phyloP scores from a whole-genome alignment of 1,140 invertebrate species.

The Drosophila sp. region DNA sequence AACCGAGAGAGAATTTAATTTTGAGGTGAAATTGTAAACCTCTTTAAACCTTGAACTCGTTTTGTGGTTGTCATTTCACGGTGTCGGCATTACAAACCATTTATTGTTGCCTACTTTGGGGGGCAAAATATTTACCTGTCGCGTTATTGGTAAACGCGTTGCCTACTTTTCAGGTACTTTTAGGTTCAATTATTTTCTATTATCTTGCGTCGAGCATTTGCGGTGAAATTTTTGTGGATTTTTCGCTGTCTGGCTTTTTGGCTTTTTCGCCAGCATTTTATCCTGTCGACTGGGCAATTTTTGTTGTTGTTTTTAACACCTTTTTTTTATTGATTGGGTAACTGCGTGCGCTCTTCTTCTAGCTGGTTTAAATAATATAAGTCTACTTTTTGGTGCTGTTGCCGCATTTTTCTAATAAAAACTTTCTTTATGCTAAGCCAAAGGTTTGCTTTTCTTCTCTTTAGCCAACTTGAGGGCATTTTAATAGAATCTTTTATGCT shows the following conservation, averaged over 20 bases:
- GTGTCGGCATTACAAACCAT: constrained; percentile 28
- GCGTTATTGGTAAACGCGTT: constrained; percentile 1
- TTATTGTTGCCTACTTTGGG: constrained; percentile 58
- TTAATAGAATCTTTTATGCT: no score
- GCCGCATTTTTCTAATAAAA: no score
- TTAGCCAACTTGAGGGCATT: no score
- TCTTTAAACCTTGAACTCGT: constrained; percentile 53
- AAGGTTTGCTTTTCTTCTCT: no score
- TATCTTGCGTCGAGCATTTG: constrained; percentile 3
- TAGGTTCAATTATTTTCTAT: constrained; percentile 50
- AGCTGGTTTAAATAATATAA: no score
- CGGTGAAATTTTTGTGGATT: constrained; percentile 28
- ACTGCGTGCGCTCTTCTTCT: no score
- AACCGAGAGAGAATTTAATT: constrained; percentile 60
- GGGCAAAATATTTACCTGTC: constrained; percentile 49
- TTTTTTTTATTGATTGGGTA: not conserved
- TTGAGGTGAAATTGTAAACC: constrained; percentile 70
- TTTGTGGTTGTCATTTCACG: constrained; percentile 50
- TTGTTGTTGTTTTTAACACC: not conserved
- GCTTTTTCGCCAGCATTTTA: not conserved
- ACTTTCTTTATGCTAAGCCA: no score
- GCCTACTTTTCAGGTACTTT: constrained; percentile 44
- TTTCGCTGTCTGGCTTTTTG: constrained; percentile 3
- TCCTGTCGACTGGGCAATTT: not conserved
- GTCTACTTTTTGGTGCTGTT: no score